These are phyloP conservation scores for Acridotheres tristis DNA, from an alignment of 2,797 vertebrate genomes.

Conservation along the genomic window DNA sequence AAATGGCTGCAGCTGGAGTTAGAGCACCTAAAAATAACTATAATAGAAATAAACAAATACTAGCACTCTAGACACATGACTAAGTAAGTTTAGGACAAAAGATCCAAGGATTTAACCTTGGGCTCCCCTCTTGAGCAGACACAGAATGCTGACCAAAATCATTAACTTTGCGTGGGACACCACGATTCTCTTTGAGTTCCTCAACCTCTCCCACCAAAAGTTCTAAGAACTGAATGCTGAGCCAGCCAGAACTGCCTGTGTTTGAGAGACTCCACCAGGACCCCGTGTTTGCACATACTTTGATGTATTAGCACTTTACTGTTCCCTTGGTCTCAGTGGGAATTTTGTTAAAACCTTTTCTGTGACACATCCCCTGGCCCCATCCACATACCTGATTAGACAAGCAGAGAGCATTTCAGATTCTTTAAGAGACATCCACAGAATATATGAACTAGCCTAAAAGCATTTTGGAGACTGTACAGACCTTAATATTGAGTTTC, in stretches of 20 bases:
- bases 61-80: neutral
- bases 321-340: neutral
- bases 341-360: neutral
- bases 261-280: neutral
- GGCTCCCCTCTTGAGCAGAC: neutral
- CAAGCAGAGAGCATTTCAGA: neutral
- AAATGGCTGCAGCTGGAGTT: constrained; percentile 15
- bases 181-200: neutral
- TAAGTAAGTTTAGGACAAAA: neutral
- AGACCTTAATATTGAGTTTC: neutral
- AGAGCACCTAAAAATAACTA: constrained; percentile 2
- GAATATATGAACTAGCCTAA: neutral
- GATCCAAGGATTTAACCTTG: neutral
- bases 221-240: neutral
- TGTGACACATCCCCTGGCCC: accelerated
- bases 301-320: neutral
- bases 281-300: accelerated
- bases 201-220: neutral
- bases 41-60: constrained; percentile 10
- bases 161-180: neutral
- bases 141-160: neutral
- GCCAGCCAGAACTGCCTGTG: neutral
- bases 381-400: neutral
- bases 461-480: neutral
- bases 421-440: neutral